Evolutionary conservation across 2,113 vertebrate genomes (phyloP).

Genomic region (Centropus unirufus): DNA sequence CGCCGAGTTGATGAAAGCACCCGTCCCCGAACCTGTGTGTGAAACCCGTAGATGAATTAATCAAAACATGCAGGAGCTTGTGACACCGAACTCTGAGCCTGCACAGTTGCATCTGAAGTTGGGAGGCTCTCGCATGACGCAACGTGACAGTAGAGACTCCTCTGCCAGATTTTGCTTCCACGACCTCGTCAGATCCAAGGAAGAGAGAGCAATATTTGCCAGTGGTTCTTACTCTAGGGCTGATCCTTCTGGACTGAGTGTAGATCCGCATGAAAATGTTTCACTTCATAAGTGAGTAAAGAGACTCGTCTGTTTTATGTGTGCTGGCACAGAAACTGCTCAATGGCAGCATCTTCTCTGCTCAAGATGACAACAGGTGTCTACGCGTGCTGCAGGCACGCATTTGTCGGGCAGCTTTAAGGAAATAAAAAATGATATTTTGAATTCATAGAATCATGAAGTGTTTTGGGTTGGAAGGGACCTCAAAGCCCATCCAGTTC

Average conservation of each 20-base stretch:
- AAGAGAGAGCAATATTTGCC: neutral
- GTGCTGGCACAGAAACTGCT: neutral
- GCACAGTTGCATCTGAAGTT: neutral
- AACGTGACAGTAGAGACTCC: neutral
- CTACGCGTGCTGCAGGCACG: neutral
- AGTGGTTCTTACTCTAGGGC: neutral
- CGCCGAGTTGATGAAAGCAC: slow-evolving; percentile 35
- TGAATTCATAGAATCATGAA: neutral
- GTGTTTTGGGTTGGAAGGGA: no score
- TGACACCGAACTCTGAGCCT: slow-evolving; percentile 16
- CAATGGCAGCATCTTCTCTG: neutral
- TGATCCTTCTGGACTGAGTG: neutral
- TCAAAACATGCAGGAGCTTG: slow-evolving; percentile 36
- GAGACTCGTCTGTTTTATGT: neutral
- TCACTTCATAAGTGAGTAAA: neutral
- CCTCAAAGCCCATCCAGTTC: no score
- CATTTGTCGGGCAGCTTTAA: neutral
- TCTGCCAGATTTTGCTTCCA: neutral
- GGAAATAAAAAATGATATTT: neutral
- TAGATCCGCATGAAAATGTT: neutral
- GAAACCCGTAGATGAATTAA: neutral
- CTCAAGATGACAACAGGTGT: neutral
- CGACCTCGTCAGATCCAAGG: neutral
- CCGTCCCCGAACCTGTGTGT: neutral
- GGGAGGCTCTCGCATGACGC: neutral